Percentiles rank a stretch among this genome's conserved stretches.
Evolutionary conservation across 2,888 invertebrate species (phyloP).

Genomic region (Petrolisthes manimaculis): DNA sequence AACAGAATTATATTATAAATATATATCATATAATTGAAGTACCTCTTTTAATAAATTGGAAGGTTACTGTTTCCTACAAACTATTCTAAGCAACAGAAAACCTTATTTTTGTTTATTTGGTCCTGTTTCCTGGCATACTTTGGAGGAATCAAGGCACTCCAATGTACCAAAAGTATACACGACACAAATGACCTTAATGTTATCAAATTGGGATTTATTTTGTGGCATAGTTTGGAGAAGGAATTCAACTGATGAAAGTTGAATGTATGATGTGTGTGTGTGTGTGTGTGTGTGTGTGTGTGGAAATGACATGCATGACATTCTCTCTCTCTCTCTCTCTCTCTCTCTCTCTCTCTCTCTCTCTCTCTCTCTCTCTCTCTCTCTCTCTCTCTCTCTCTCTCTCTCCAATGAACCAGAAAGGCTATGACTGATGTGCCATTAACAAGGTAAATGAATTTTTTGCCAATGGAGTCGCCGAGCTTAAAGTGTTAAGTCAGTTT

Average conservation of each 20-base stretch:
- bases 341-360: conserved; percentile 17
- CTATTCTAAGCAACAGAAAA: too few species aligned
- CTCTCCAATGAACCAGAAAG: not conserved
- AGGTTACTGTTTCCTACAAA: too few species aligned
- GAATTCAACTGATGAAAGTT: too few species aligned
- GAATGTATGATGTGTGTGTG: not conserved
- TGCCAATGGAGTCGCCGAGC: not conserved
- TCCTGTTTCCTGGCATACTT: too few species aligned
- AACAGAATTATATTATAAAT: too few species aligned
- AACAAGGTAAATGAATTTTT: conserved; percentile 7
- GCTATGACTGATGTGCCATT: conserved; percentile 5
- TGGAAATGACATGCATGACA: not conserved
- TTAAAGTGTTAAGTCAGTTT: conserved; percentile 1
- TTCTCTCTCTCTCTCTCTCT: not conserved
- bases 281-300: conserved; percentile 8
- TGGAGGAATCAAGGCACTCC: too few species aligned
- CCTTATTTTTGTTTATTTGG: too few species aligned
- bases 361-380: conserved; percentile 9
- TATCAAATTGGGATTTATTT: too few species aligned
- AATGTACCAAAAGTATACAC: too few species aligned
- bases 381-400: not conserved
- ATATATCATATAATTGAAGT: too few species aligned
- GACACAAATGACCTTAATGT: not conserved
- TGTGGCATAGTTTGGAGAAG: too few species aligned
- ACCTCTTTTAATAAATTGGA: too few species aligned